Percentiles rank a stretch among this genome's conserved stretches.
Evolutionary conservation across 64 coral and sea anemone species (phyloP).

Genomic region (Trachythela sp.): DNA sequence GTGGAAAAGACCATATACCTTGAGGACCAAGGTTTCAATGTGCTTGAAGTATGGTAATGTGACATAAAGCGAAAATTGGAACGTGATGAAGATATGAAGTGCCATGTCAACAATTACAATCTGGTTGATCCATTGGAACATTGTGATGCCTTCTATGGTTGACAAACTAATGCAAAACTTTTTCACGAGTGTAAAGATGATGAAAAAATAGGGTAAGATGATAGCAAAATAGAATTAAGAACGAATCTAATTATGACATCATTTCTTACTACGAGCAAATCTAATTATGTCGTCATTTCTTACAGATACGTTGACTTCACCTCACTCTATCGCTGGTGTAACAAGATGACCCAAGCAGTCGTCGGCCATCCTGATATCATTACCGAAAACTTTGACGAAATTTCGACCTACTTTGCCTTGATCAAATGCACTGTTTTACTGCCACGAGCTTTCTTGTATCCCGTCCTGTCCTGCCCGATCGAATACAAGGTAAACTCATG

Average conservation of each 20-base stretch:
- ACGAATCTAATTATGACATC: not conserved
- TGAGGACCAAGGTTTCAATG: not conserved
- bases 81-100: not conserved
- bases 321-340: not conserved
- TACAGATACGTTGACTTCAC: not conserved
- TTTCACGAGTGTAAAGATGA: not conserved
- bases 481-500: not conserved
- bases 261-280: not conserved
- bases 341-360: not conserved
- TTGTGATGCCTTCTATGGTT: not conserved
- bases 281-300: not conserved
- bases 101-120: not conserved
- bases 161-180: not conserved
- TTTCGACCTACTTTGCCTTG: constrained; percentile 9
- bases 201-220: not conserved
- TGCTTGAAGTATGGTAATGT: not conserved
- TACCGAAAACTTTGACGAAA: not conserved
- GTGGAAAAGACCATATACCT: not conserved
- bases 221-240: too few species aligned
- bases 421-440: not conserved
- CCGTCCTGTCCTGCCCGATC: constrained; percentile 20
- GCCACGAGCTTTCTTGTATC: not conserved
- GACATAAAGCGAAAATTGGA: not conserved
- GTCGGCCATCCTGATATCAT: constrained; percentile 28
- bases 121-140: not conserved